phyloP scores from a whole-genome alignment of 2,797 vertebrate genomes.

The Alectoris magna region DNA sequence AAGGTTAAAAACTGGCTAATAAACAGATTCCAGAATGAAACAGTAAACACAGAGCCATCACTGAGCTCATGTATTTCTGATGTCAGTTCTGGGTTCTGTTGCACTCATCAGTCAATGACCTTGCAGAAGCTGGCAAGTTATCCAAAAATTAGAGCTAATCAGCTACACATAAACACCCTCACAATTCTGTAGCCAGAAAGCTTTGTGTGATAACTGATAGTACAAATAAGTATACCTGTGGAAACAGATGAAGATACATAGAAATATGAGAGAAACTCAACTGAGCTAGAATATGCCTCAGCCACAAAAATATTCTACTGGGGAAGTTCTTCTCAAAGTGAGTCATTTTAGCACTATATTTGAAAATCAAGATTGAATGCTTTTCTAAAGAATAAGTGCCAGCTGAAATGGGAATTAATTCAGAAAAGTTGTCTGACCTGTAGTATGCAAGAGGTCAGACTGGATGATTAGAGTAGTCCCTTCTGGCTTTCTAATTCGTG shows the following conservation, averaged over 20 bases:
- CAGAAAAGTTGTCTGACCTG: background rate
- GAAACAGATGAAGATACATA: background rate
- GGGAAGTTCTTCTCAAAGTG: background rate
- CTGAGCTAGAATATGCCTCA: background rate
- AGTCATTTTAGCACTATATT: background rate
- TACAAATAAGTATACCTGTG: background rate
- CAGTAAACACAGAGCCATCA: background rate
- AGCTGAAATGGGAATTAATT: constrained; percentile 22
- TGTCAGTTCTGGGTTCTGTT: background rate
- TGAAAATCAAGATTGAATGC: background rate
- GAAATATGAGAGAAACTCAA: background rate
- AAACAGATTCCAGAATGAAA: background rate
- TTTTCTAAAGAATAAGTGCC: background rate
- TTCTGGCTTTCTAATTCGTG: constrained; percentile 19
- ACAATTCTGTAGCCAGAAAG: background rate
- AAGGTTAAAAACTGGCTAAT: background rate
- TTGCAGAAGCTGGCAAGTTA: background rate
- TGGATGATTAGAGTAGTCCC: background rate
- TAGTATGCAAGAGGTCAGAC: background rate
- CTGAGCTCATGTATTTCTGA: background rate
- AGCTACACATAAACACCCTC: background rate
- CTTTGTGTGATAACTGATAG: background rate
- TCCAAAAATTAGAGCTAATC: background rate
- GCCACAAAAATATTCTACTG: background rate
- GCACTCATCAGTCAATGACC: background rate